These are phyloP conservation scores for Pristionchus maxplancki DNA, from an alignment of 2,888 invertebrate genomes.

Conservation along the genomic window DNA sequence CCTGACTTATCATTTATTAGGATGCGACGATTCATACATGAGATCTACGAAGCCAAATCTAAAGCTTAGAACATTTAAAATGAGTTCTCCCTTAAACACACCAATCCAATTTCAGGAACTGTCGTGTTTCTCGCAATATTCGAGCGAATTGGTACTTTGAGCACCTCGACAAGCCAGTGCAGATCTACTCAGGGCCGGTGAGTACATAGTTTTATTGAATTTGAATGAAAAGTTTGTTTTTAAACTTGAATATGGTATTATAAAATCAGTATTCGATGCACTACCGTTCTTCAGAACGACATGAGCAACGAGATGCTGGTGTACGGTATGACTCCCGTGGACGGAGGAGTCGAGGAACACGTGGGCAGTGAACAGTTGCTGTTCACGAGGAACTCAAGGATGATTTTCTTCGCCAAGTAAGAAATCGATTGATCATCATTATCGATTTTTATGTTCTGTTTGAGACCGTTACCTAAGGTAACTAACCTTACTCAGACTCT, in stretches of 20 bases:
- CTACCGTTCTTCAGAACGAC: conserved; percentile 17
- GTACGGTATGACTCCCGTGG: conserved; percentile 47
- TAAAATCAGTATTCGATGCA: background rate
- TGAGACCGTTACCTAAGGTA: background rate
- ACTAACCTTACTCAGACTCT: conserved; percentile 77
- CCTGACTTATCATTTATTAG: conserved; percentile 83
- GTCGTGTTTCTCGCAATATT: conserved; percentile 85
- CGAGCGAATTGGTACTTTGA: conserved; percentile 87
- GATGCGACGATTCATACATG: background rate
- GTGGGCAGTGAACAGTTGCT: background rate
- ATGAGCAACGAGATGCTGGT: conserved; percentile 41
- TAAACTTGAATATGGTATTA: background rate
- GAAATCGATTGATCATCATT: background rate
- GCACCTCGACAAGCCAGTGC: conserved; percentile 72
- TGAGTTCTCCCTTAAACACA: background rate
- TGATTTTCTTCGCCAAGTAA: conserved; percentile 49
- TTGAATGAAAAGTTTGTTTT: background rate
- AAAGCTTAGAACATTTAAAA: background rate
- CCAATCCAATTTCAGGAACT: conserved; percentile 76
- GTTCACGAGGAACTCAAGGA: conserved; percentile 9
- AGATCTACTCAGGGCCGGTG: conserved; percentile 53
- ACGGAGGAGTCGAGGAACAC: background rate
- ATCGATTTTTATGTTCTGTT: background rate
- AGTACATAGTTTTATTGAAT: background rate
- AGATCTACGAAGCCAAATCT: background rate